phyloP scores from a whole-genome alignment of 2,797 vertebrate genomes.

The Sphenopsis melanotis region DNA sequence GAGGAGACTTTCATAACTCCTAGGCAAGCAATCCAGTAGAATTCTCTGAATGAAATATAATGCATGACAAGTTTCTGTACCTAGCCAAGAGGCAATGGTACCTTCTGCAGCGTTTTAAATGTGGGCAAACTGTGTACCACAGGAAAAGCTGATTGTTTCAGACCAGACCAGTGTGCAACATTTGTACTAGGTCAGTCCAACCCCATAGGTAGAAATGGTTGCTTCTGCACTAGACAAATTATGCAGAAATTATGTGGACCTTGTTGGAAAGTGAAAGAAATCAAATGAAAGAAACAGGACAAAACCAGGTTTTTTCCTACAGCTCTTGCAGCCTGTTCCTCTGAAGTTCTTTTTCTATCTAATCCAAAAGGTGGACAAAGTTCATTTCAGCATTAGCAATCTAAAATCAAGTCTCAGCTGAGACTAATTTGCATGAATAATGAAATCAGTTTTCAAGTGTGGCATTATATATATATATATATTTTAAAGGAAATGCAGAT shows the following conservation, averaged over 20 bases:
- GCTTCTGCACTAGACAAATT: neutral
- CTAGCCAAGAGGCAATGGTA: neutral
- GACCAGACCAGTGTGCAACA: neutral
- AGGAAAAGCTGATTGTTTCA: neutral
- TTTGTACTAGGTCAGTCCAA: neutral
- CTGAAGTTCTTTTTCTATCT: neutral
- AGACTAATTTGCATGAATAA: neutral
- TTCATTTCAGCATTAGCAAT: neutral
- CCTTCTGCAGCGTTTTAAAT: neutral
- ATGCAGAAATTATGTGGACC: neutral
- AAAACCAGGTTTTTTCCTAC: fast-evolving
- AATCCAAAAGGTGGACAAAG: neutral
- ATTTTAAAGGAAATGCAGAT: neutral
- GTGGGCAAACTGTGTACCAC: fast-evolving
- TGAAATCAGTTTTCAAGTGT: neutral
- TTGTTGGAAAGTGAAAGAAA: neutral
- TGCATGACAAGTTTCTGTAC: neutral
- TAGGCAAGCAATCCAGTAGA: neutral
- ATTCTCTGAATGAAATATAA: neutral
- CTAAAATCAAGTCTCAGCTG: neutral
- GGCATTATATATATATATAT: neutral
- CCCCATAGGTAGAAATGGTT: neutral
- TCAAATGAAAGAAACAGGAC: neutral
- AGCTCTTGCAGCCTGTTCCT: neutral
- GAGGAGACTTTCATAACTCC: neutral